Base-by-base conservation (phyloP, 2,113 vertebrate species). In the Pterocles orientalis region DNA sequence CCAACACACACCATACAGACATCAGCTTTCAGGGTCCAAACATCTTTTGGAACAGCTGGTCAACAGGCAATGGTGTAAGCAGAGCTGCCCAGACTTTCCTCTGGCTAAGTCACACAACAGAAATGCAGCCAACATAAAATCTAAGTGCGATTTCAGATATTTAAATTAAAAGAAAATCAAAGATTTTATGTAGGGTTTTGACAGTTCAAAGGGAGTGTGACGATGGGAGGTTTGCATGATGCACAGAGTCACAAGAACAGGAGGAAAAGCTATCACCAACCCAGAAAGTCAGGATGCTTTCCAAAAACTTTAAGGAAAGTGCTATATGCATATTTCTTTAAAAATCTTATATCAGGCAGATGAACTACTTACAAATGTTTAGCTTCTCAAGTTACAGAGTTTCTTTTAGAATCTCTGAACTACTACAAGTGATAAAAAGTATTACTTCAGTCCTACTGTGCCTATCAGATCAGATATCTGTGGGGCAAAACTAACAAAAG, bases 341-440 rank as follows among this genome's bases (percentile, higher is more conserved):
- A 66, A 88, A 80, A 28, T 23, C 47, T 86, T 73, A 73, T 25
- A 41, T 88, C 82, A 86, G 88, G 47, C 17, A 81, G 79, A 80
- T 54, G 41, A 90, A 86, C 34, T 56, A 48, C 26, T 75, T 53
- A 64, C 2, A 83, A 80, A 70, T 33, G 31, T 68, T 87, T 68
- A 50, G 34, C 16, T 73, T 83, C 54, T 64, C 77, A 71, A 84
- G 45, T 45, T 29, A 88, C 10, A 62, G 41, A 90, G 62, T 54
- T 82, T 70, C 70, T 71, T 95, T 92, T n/a, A 76, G 76, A 86
- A 95, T 34, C 15, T 45, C 33, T 29, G 47, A 90, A 81, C 66
- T 58, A 66, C 91, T 81, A 72, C 33, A 64, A 82, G 39, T 53
- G 12, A 71, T 54, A 34, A 39, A 50, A 88, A 50, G 43, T 53